Conservation (phyloP, 2,888 invertebrate species). For the Gortyna flavago region DNA sequence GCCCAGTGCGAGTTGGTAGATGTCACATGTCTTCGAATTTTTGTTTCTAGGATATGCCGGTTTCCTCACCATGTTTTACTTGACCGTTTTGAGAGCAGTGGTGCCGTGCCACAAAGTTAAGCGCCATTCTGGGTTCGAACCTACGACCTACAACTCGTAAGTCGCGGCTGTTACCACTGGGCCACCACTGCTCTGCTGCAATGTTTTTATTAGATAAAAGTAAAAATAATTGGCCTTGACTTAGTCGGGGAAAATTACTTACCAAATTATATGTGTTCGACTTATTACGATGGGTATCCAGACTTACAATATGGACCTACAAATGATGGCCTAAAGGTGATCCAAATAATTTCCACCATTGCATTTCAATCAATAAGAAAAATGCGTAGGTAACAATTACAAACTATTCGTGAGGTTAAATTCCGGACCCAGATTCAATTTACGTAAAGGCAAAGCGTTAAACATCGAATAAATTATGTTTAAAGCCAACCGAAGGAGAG, state of each 20-base stretch:
- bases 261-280: background rate
- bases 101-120: too few relatives aligned
- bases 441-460: conserved; percentile 59
- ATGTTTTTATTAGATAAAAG: background rate
- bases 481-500: conserved; percentile 53
- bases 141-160: too few relatives aligned
- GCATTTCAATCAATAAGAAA: conserved; percentile 26
- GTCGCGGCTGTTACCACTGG: too few relatives aligned
- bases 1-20: too few relatives aligned
- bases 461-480: conserved; percentile 62
- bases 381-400: conserved; percentile 33
- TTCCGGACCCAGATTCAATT: conserved; percentile 53
- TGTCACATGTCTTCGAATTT: too few relatives aligned
- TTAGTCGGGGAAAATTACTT: background rate
- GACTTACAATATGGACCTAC: background rate
- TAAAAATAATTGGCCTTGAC: background rate
- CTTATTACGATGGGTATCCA: background rate
- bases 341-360: conserved; percentile 5
- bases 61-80: too few relatives aligned
- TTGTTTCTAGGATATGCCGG: too few relatives aligned
- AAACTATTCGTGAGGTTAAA: conserved; percentile 28
- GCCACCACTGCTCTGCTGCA: too few relatives aligned
- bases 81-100: too few relatives aligned
- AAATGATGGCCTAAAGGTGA: background rate
- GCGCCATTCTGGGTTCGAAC: too few relatives aligned